Base-by-base conservation (phyloP, 2,113 vertebrate species). In the Amphilophus citrinellus region DNA sequence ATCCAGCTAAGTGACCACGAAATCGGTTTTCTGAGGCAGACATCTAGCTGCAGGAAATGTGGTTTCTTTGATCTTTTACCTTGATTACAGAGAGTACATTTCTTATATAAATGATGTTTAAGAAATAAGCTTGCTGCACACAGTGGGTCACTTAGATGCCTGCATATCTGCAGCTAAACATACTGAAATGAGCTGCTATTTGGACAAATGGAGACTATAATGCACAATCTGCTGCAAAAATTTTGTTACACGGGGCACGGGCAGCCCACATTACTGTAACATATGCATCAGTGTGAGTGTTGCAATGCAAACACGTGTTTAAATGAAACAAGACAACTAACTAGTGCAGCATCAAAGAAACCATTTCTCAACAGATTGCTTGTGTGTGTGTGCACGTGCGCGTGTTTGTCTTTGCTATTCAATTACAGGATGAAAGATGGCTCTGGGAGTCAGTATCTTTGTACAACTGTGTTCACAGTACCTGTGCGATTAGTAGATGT, bases 351-450 rank as follows among this genome's bases (percentile, higher is more conserved):
- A 88, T 87, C 86, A 89, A 86, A 86, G 80, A 79, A 79, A 80
- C 80, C n/a, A 80, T 85, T 82, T 76, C 61, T 82, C 63, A 86
- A 63, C 65, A 90, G 58, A 87, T 18, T 62, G 65, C 27, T 5
- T 2, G 61, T 66, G 35, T 61, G 32, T 68, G 57, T 68, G 53
- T 65, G 57, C 5, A 27, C 68, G 10, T 18, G 39, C 57, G n/a
- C 47, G 47, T 61, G 42, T 32, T 10, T 62, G 44, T 47, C 65
- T 53, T 79, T 15, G n/a, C 56, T 85, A 71, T 93, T 94, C 77
- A 91, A 87, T 92, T 89, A 87, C 78, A 59, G 78, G 83, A 90
- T 91, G 83, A 93, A 92, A 89, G 83, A 91, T 82, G 82, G 82
- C 81, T 84, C 73, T 79, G 15, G 62, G 84, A 91, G 75, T 78